Evolutionary conservation across 2,888 invertebrate species (phyloP).

Genomic region (Pseudanteris insignis): DNA sequence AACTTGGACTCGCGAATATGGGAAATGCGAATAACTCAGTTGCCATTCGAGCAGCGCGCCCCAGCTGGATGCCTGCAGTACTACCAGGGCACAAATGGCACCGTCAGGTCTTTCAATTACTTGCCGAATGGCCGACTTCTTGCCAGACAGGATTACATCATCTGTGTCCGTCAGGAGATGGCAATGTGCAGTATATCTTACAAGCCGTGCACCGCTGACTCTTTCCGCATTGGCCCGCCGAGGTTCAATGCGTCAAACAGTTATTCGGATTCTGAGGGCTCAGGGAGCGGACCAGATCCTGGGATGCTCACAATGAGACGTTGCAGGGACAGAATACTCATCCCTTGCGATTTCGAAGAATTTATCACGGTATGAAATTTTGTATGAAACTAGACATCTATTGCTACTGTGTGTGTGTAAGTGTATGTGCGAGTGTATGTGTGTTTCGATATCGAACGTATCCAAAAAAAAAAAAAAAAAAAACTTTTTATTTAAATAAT

Average conservation of each 20-base stretch:
- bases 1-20: conserved; percentile 77
- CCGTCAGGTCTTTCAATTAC: conserved; percentile 81
- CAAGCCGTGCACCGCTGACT: conserved; percentile 78
- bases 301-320: conserved; percentile 66
- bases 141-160: conserved; percentile 80
- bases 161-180: conserved; percentile 77
- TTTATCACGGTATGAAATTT: conserved; percentile 75
- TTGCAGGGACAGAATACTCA: conserved; percentile 79
- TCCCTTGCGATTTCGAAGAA: conserved; percentile 87
- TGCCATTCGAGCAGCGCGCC: conserved; percentile 80
- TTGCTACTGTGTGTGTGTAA: too few relatives aligned
- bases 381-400: too few relatives aligned
- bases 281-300: conserved; percentile 63
- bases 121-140: conserved; percentile 84
- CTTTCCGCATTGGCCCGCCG: conserved; percentile 78
- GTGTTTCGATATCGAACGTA: too few relatives aligned
- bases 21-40: conserved; percentile 80
- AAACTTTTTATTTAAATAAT: too few relatives aligned
- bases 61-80: conserved; percentile 84
- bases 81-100: conserved; percentile 72
- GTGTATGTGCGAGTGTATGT: too few relatives aligned
- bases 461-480: too few relatives aligned
- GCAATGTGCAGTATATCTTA: conserved; percentile 81
- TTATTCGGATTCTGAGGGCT: conserved; percentile 54
- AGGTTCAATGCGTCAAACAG: conserved; percentile 39